Conservation (phyloP, 2,888 invertebrate species). For the Rhingia campestris region DNA sequence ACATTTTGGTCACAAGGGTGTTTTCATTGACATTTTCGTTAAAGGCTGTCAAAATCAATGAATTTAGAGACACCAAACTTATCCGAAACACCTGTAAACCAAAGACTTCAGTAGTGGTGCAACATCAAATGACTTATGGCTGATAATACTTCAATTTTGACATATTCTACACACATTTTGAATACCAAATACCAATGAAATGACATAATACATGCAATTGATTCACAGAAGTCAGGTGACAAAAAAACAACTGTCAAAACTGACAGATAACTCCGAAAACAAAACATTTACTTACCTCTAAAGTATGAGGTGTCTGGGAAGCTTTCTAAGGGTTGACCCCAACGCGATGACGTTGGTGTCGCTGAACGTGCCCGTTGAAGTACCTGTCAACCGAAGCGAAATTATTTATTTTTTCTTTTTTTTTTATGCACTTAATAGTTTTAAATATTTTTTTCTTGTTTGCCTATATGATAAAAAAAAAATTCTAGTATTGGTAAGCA, state of each 20-base stretch:
- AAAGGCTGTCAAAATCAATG: too few relatives aligned
- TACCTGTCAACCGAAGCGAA: slow-evolving; percentile 82
- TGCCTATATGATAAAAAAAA: slow-evolving; percentile 36
- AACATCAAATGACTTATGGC: neutral
- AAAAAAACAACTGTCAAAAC: neutral
- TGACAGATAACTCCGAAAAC: neutral
- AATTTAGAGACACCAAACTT: too few relatives aligned
- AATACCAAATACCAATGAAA: neutral
- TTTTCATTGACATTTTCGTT: too few relatives aligned
- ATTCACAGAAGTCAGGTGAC: slow-evolving; percentile 27
- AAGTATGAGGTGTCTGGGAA: slow-evolving; percentile 84
- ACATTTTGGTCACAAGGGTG: too few relatives aligned
- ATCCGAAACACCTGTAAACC: too few relatives aligned
- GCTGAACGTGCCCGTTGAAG: slow-evolving; percentile 89
- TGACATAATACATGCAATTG: neutral
- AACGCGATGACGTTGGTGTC: slow-evolving; percentile 87
- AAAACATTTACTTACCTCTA: slow-evolving; percentile 83
- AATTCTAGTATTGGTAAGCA: slow-evolving; percentile 72
- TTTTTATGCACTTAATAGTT: neutral
- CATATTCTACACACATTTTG: neutral
- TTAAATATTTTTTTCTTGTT: slow-evolving; percentile 4
- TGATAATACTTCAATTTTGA: too few relatives aligned
- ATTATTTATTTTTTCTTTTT: slow-evolving; percentile 56
- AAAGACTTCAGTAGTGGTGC: too few relatives aligned
- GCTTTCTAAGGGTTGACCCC: slow-evolving; percentile 84